Percentiles rank a stretch among this genome's conserved stretches.
These are phyloP conservation scores for Lordiphosa andalusiaca DNA, from an alignment of 2,888 invertebrate genomes.

Conservation along the genomic window DNA sequence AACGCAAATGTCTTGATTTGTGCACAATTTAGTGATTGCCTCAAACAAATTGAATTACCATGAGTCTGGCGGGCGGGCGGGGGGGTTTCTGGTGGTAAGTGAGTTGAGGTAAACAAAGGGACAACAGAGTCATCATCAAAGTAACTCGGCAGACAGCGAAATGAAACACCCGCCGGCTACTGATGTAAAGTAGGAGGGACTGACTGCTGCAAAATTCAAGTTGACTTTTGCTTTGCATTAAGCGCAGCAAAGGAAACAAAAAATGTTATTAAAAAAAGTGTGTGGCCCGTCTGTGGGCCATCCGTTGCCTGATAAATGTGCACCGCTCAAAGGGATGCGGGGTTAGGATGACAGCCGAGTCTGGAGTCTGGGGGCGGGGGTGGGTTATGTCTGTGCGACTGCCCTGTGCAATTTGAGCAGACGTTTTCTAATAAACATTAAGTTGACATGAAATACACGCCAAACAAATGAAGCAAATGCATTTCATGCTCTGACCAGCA, in stretches of 20 bases:
- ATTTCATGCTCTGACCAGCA: slow-evolving; percentile 48
- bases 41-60: slow-evolving; percentile 10
- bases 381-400: slow-evolving; percentile 10
- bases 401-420: slow-evolving; percentile 47
- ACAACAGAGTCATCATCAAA: not conserved
- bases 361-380: slow-evolving; percentile 1
- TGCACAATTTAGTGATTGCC: slow-evolving; percentile 5
- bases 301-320: slow-evolving; percentile 27
- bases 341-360: slow-evolving; percentile 11
- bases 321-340: slow-evolving; percentile 2
- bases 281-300: slow-evolving; percentile 2
- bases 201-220: slow-evolving; percentile 7
- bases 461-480: slow-evolving; percentile 72
- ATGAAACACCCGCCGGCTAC: slow-evolving; percentile 3
- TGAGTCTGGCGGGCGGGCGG: too few relatives aligned
- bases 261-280: slow-evolving; percentile 17
- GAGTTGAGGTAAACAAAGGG: too few relatives aligned
- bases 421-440: slow-evolving; percentile 71
- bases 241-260: slow-evolving; percentile 4
- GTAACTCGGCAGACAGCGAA: not conserved
- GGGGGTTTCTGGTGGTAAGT: too few relatives aligned
- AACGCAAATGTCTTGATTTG: slow-evolving; percentile 15
- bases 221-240: slow-evolving; percentile 15
- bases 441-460: slow-evolving; percentile 71
- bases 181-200: not conserved